Base-by-base conservation (phyloP, 2,113 vertebrate genomes). In the Cyphomyrus discorhynchus region DNA sequence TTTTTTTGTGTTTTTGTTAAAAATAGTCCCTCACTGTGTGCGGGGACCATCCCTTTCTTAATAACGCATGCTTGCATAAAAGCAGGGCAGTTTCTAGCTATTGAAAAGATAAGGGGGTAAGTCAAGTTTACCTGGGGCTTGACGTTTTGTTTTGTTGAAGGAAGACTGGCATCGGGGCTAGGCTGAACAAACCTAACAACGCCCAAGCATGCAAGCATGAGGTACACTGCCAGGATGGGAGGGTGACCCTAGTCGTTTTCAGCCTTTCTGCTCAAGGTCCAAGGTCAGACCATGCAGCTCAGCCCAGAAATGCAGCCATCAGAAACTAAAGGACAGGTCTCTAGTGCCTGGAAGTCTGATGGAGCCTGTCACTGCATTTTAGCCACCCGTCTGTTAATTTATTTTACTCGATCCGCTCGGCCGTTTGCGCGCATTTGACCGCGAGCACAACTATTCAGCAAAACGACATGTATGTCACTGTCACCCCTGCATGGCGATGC, bases 271-370 rank as follows among this genome's bases (percentile, higher is more conserved):
- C 27, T 52, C 13, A 74, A 85, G 50, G 66, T 49, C 31, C 85
- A 90, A 24, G 77, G 89, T 56, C 85, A 46, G 85, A 88, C 58
- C 86, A 49, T 21, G 6, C 50, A 56, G 31, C 45, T 53, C 31
- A 88, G n/a, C 50, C 24, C 88, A 21, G 39, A 27, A 2, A 82
- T 39, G 49, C 47, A 89, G 56, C 80, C 49, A 90, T 88, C 86
- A 88, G 46, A 90, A 90, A 66, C 62, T 46, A 31, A 70, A 13
- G n/a, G 62, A 70, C 62, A 13, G n/a, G 8, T 70, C 85, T 6
- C 24, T 31, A 46, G 62, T 52, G 46, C 56, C 62, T 74, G 19
- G 74, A 46, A 90, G 83, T 42, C 66, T 90, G 21, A 50, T 90
- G 77, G 53, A 19, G 27, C 49, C 21, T 62, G 42, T 39, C 88